phyloP scores from a whole-genome alignment of 2,113 vertebrate species.

The Meriones unguiculatus region DNA sequence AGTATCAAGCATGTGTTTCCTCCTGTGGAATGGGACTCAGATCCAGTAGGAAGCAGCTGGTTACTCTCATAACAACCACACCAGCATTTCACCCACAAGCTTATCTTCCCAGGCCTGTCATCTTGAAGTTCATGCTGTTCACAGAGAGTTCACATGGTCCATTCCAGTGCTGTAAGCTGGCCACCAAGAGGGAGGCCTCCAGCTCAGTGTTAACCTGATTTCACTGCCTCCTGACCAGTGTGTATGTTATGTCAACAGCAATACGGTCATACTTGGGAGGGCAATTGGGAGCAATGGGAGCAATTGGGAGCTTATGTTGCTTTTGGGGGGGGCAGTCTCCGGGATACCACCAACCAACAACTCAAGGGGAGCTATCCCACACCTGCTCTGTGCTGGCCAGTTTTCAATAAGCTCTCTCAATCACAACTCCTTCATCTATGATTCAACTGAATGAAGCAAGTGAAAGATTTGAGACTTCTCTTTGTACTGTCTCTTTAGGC shows the following conservation, averaged over 20 bases:
- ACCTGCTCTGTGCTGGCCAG: background rate
- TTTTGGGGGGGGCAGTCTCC: background rate
- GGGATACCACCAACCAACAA: background rate
- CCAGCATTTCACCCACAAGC: background rate
- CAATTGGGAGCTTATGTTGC: background rate
- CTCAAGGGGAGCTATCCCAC: background rate
- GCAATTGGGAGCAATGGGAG: background rate
- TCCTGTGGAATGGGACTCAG: background rate
- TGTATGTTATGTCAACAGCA: background rate
- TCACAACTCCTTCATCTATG: slow-evolving; percentile 23
- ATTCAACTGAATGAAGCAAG: slow-evolving; percentile 47
- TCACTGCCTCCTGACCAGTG: background rate
- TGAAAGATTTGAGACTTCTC: slow-evolving; percentile 11
- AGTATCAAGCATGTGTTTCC: background rate
- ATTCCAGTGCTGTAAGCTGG: background rate
- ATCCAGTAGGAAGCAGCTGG: background rate
- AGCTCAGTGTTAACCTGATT: background rate
- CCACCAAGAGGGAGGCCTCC: background rate
- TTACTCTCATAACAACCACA: no score
- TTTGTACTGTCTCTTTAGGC: background rate
- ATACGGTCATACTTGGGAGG: background rate
- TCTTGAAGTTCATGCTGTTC: background rate
- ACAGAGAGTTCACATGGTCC: no score
- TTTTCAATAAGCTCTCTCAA: slow-evolving; percentile 29
- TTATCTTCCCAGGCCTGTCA: background rate